These are phyloP conservation scores for Hoplodrina blanda DNA, from an alignment of 2,888 invertebrate species.

Conservation along the genomic window DNA sequence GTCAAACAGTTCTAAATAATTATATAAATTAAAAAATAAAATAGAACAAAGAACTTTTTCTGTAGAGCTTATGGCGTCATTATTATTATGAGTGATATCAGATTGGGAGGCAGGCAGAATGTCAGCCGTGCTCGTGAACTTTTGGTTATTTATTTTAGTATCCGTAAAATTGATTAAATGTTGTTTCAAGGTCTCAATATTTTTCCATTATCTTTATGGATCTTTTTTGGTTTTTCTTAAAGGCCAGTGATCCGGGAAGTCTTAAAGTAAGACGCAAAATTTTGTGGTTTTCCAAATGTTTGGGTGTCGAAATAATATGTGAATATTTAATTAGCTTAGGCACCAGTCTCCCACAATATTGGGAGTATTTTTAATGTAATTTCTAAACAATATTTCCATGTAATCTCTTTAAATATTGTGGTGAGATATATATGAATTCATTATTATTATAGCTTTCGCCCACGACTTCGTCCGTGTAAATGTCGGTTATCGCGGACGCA, in stretches of 20 bases:
- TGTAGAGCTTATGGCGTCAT: constrained; percentile 1
- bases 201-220: constrained; percentile 28
- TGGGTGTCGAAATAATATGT: neutral
- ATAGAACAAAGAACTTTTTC: constrained; percentile 21
- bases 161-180: constrained; percentile 27
- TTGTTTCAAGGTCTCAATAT: constrained; percentile 38
- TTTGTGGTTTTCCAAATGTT: neutral
- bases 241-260: constrained; percentile 31
- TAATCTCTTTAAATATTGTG: no score
- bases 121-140: constrained; percentile 34
- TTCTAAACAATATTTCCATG: no score
- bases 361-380: no score
- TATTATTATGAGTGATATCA: constrained; percentile 9
- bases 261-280: neutral
- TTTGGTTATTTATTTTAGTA: constrained; percentile 22
- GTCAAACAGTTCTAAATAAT: no score
- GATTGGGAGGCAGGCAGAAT: constrained; percentile 9
- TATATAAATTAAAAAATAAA: no score
- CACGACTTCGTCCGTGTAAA: no score
- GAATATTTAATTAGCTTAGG: no score
- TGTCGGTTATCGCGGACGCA: no score
- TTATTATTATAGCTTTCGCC: no score
- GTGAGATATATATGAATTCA: no score
- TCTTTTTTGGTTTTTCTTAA: constrained; percentile 13
- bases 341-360: no score